These are phyloP conservation scores for Leptinotarsa haldemani DNA, from an alignment of 2,888 invertebrate genomes.

Conservation along the genomic window DNA sequence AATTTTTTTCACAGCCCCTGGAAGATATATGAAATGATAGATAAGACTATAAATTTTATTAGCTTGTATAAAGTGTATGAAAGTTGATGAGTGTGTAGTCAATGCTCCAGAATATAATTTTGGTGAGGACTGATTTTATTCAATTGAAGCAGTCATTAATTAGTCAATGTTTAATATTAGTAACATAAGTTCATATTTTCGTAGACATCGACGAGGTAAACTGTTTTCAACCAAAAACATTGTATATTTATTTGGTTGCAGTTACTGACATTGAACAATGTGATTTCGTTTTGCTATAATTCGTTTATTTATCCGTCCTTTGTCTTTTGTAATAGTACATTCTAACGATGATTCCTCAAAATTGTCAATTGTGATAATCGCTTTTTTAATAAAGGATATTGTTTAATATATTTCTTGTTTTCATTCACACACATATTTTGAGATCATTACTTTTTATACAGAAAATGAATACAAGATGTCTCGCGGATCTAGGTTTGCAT, in stretches of 20 bases:
- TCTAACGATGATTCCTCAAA: conserved; percentile 64
- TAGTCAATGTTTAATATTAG: conserved; percentile 62
- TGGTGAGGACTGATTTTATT: conserved; percentile 65
- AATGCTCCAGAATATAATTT: conserved; percentile 52
- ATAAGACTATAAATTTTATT: conserved; percentile 62
- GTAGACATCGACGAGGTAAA: conserved; percentile 57
- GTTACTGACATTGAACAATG: conserved; percentile 21
- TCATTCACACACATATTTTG: too few species aligned
- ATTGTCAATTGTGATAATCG: conserved; percentile 68
- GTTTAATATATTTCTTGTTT: conserved; percentile 57
- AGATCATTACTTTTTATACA: too few species aligned
- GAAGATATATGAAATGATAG: conserved; percentile 61
- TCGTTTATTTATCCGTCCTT: conserved; percentile 57
- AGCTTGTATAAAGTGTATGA: conserved; percentile 66
- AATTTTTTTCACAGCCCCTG: conserved; percentile 60
- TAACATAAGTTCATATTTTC: conserved; percentile 50
- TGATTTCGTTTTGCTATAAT: conserved; percentile 51
- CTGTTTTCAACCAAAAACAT: conserved; percentile 49
- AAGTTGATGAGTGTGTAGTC: conserved; percentile 60
- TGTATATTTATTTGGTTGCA: conserved; percentile 30
- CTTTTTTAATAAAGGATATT: conserved; percentile 66
- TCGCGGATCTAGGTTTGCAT: too few species aligned
- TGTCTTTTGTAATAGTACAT: conserved; percentile 57
- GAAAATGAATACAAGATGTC: too few species aligned
- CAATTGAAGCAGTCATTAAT: conserved; percentile 61